Base-by-base conservation (phyloP, 2,888 invertebrate species). In the Cryptops parisi region DNA sequence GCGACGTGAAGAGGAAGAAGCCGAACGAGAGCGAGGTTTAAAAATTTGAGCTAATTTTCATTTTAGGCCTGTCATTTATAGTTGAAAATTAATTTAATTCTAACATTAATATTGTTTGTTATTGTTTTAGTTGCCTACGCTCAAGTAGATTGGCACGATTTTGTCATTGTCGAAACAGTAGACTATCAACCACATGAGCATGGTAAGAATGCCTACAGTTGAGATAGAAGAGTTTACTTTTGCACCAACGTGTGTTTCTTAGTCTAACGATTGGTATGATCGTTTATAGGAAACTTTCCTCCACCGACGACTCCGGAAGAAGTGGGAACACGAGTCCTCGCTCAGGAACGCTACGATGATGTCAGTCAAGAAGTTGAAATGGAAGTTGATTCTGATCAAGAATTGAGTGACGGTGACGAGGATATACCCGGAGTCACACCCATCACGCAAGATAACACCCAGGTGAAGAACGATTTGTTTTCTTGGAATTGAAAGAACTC, bases 131-230 rank as follows among this genome's bases (percentile, higher is more conserved):
- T 74, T 47, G 73, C 76, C 0, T 98, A 98, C 68, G 94, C 96
- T 0, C 91, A 91, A 64, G 96, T 98, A 58, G 98, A 99, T 68
- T 99, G 98, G 98, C 98, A 99, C 68, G 97, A 98, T 70, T 99
- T 99, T 70, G 97, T 98, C 1, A 97, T 99, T 0, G 98, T 99
- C 0, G 98, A 99, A 72, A 97, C 97, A 0, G 97, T 99, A 0
- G 98, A 99, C 70, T 99, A 97, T 68, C 93, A 94, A 61, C 87
- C 90, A 0, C 89, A 88, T 62, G 98, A 99, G 71, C 82, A 84
- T 12, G 91, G 93, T 0, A 58, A 54, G n/a, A n/a, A n/a, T n/a
- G n/a, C n/a, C n/a, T n/a, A n/a, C n/a, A n/a, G n/a, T n/a, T n/a
- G n/a, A n/a, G n/a, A n/a, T 59, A n/a, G n/a, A 17, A 12, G 9